Evolutionary conservation across 2,797 vertebrate genomes (phyloP), one percentile per base, ranked within the genome.

Genomic region (Scleropages formosus): DNA sequence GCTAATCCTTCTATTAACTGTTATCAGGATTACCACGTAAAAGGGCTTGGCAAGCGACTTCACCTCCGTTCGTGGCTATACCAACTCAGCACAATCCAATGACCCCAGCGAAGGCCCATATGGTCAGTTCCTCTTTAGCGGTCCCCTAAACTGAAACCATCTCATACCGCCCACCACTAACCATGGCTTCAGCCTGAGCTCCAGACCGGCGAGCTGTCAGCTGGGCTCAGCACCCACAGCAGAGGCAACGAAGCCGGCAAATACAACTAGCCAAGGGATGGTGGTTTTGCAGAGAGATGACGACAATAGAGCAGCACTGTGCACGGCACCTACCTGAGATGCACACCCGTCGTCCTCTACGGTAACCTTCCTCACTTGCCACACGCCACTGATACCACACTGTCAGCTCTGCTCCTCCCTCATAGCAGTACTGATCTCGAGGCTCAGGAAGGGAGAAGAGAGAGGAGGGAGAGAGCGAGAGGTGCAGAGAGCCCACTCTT

Each of bases 391-490:
- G 72, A 70, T 70, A 78, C 26, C 70, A 77, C 67, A 27, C 7
- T 44, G 31, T 11, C 53, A 61, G 44, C 71, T 53, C 61, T 31
- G 53, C 58, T 62, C 65, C n/a, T 46, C 49, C 26, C 51, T 75
- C 76, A 80, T 65, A 64, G 65, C 49, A 16, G 53, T 31, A 44
- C 11, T 4, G 44, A 58, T 44, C 24, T 39, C 59, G 27, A 3
- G 18, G 66, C 49, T 31, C 58, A 89, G 85, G 51, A 84, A 84
- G 61, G n/a, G 70, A 66, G 27, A 58, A 85, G 66, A 51, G 72
- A 66, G 73, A 83, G 66, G 84, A 85, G 79, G 73, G 65, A 80
- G 77, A 85, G 84, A 85, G 85, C 88, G 77, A 80, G 83, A 74
- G 86, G 82, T 31, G n/a, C n/a, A n/a, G n/a, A n/a, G n/a, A n/a